Percentiles rank a stretch among this genome's conserved stretches.
These are phyloP conservation scores for Oxyscelio sp. DNA, from an alignment of 2,888 invertebrate genomes.

Conservation along the genomic window DNA sequence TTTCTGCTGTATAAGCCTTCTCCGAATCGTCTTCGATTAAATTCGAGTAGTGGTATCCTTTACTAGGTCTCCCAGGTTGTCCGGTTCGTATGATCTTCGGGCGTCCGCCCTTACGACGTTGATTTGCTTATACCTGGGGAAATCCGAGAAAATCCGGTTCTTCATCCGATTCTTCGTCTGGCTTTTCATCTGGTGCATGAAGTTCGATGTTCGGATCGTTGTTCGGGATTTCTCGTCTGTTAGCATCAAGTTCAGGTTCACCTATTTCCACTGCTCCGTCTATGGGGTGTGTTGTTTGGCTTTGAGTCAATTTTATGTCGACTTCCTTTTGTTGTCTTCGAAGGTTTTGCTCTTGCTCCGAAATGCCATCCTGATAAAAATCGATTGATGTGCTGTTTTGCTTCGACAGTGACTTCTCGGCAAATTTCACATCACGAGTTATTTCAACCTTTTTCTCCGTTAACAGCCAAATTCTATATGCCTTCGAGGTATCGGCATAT, in stretches of 20 bases:
- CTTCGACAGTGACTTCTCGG: not conserved
- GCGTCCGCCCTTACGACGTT: not conserved
- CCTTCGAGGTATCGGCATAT: constrained; percentile 3
- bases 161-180: not conserved
- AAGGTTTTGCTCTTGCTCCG: not conserved
- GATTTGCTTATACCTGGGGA: not conserved
- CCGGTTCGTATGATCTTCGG: not conserved
- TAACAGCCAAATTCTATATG: constrained; percentile 4
- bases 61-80: not conserved
- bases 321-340: not conserved
- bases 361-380: not conserved
- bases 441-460: not conserved
- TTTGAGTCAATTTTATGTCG: not conserved
- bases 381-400: too few species aligned
- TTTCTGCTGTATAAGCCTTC: too few species aligned
- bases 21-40: too few species aligned
- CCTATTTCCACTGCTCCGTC: not conserved
- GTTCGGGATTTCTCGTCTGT: too few species aligned
- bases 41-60: too few species aligned
- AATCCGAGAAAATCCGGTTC: too few species aligned
- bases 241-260: too few species aligned
- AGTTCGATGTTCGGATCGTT: too few species aligned
- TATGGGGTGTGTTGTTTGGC: too few species aligned
- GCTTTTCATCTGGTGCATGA: too few species aligned
- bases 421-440: not conserved